Evolutionary conservation across 2,888 invertebrate genomes (phyloP).

Genomic region (Anaspis maculata): DNA sequence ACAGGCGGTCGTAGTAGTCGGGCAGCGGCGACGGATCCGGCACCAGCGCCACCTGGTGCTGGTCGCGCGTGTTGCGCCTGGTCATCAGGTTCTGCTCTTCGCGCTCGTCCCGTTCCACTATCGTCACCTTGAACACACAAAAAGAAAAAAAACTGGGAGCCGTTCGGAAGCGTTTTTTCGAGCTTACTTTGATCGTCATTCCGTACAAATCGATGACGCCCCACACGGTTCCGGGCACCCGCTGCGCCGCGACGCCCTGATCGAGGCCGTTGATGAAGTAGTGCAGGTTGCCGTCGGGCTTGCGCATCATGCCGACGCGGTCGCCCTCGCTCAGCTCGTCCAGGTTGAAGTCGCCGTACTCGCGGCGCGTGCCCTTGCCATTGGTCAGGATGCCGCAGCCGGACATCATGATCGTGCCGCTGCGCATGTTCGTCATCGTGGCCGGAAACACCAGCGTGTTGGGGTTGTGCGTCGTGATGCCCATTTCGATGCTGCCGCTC

Average conservation of each 20-base stretch:
- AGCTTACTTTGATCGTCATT: conserved; percentile 83
- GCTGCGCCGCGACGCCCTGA: conserved; percentile 83
- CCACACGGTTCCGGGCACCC: conserved; percentile 77
- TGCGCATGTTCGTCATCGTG: conserved; percentile 95
- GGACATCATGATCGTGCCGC: conserved; percentile 92
- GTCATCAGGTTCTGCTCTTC: conserved; percentile 69
- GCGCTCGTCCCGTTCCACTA: conserved; percentile 74
- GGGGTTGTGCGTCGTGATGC: conserved; percentile 90
- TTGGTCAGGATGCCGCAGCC: conserved; percentile 94
- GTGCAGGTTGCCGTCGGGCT: conserved; percentile 75
- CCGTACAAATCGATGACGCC: conserved; percentile 93
- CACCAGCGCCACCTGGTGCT: conserved; percentile 35
- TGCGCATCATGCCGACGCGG: conserved; percentile 85
- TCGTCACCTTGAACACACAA: too few species aligned
- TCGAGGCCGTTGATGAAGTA: conserved; percentile 90
- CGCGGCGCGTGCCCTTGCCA: conserved; percentile 86
- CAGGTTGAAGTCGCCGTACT: conserved; percentile 88
- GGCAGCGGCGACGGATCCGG: conserved; percentile 44
- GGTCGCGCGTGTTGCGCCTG: conserved; percentile 53
- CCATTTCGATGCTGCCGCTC: conserved; percentile 90
- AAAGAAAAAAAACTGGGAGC: too few species aligned
- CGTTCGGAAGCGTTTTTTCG: too few species aligned
- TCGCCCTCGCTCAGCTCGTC: conserved; percentile 91
- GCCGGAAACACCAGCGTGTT: conserved; percentile 84
- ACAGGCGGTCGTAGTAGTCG: conserved; percentile 58